phyloP scores from a whole-genome alignment of 2,113 vertebrate genomes.

The Scartelaos histophorus region DNA sequence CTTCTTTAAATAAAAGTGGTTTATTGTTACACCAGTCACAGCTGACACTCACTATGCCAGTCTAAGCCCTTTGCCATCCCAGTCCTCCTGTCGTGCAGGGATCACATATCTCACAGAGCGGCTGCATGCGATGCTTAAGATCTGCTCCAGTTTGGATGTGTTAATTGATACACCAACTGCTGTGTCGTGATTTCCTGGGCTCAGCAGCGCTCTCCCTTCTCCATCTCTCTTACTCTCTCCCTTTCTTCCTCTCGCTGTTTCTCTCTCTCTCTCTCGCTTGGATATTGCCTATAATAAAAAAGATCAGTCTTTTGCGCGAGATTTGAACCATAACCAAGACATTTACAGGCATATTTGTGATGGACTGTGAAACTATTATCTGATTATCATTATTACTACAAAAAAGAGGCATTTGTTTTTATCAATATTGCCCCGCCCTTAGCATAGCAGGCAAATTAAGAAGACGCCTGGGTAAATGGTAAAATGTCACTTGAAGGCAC shows the following conservation, averaged over 20 bases:
- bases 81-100: slow-evolving; percentile 35
- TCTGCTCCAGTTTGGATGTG: slow-evolving; percentile 49
- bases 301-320: no score
- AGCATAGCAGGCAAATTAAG: not conserved
- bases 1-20: slow-evolving; percentile 10
- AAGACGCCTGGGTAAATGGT: not conserved
- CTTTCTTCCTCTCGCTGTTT: no score
- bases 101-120: slow-evolving; percentile 65
- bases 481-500: not conserved
- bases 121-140: slow-evolving; percentile 35
- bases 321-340: not conserved
- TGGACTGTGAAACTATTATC: not conserved
- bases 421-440: not conserved
- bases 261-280: no score
- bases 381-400: not conserved
- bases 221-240: not conserved
- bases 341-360: not conserved
- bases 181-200: slow-evolving; percentile 35
- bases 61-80: slow-evolving; percentile 37
- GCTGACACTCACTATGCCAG: slow-evolving; percentile 16
- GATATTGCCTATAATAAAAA: no score
- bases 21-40: slow-evolving; percentile 1
- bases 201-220: slow-evolving; percentile 21
- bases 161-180: slow-evolving; percentile 67
- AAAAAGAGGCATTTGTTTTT: not conserved